These are phyloP conservation scores for Ceratotherium simum DNA, from an alignment of 2,113 vertebrate genomes.

Conservation along the genomic window DNA sequence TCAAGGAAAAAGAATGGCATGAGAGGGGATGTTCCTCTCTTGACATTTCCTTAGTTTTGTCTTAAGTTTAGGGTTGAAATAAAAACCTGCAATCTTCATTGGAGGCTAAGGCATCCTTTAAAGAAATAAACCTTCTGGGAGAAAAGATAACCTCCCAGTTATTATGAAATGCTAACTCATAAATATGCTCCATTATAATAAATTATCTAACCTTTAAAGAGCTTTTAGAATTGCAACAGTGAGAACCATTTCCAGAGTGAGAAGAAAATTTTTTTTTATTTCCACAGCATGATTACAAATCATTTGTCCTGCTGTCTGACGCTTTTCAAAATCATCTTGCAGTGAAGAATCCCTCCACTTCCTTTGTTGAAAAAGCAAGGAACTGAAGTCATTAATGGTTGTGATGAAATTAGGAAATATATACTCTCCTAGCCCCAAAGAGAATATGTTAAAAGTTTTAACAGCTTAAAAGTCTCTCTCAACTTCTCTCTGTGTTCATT, in stretches of 20 bases:
- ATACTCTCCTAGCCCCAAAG: constrained; percentile 69
- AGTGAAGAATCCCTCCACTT: constrained; percentile 77
- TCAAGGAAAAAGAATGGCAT: not conserved
- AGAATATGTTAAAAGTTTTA: constrained; percentile 71
- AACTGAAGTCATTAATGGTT: constrained; percentile 84
- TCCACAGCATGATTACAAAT: not conserved
- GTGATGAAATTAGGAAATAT: constrained; percentile 83
- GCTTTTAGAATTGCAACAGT: constrained; percentile 70
- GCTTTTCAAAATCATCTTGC: constrained; percentile 63
- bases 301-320: constrained; percentile 49
- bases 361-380: constrained; percentile 83
- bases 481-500: constrained; percentile 67
- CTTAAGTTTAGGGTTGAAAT: constrained; percentile 5
- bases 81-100: not conserved
- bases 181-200: constrained; percentile 44
- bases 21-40: not conserved
- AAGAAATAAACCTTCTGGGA: constrained; percentile 21
- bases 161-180: constrained; percentile 63
- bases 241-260: constrained; percentile 76
- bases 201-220: constrained; percentile 57
- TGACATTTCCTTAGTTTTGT: constrained; percentile 36
- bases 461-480: constrained; percentile 75
- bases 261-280: not conserved
- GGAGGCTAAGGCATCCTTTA: not conserved
- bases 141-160: constrained; percentile 53